phyloP scores from a whole-genome alignment of 1,140 invertebrate species.

The honey bee (Apis mellifera) region Amel_HAv3.1 CM009940.2:11197001-11197500 shows the following conservation, averaged over 20 bases:
- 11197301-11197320: neutral
- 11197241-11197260: conserved; percentile 4
- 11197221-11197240: too few relatives aligned
- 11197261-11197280: neutral
- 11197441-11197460: neutral
- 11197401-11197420: neutral
- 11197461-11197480: conserved; percentile 12
- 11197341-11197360: too few relatives aligned
- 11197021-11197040: neutral
- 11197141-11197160: conserved; percentile 1
- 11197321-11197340: neutral
- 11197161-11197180: conserved; percentile 1
- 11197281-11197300: neutral
- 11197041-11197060: neutral
- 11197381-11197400: neutral
- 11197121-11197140: neutral
- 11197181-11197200: neutral
- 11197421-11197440: neutral
- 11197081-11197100: neutral
- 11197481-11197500: conserved; percentile 7
- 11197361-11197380: neutral
- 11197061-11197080: neutral
- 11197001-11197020: conserved; percentile 7
- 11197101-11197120: neutral
- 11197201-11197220: neutral